A percentile compares a stretch with the other conserved stretches of the same genome.
These are phyloP conservation scores for Tiliacea citrago DNA, from an alignment of 2,888 invertebrate genomes.

Conservation along the genomic window DNA sequence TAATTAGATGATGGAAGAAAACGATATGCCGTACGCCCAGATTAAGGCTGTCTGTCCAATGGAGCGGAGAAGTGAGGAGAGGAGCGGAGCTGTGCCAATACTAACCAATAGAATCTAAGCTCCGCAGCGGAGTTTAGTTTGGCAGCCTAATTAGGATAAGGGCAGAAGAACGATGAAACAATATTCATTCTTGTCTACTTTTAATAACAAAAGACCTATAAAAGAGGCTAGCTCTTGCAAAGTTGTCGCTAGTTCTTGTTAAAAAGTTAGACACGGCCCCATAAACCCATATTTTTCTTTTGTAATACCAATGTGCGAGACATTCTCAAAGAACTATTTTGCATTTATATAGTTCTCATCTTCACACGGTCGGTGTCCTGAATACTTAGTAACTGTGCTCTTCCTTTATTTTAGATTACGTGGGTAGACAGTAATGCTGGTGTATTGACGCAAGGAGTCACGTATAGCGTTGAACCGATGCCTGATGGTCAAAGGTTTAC, in stretches of 20 bases:
- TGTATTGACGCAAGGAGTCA: constrained; percentile 95
- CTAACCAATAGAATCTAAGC: no score
- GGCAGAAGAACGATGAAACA: not conserved
- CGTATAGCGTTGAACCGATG: constrained; percentile 94
- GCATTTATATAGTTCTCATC: constrained; percentile 62
- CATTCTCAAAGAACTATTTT: constrained; percentile 59
- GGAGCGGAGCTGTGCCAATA: no score
- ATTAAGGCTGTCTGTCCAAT: no score
- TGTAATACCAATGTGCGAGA: constrained; percentile 51
- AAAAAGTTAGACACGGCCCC: constrained; percentile 39
- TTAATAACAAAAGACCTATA: constrained; percentile 7
- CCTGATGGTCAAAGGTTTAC: constrained; percentile 96
- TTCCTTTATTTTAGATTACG: constrained; percentile 92
- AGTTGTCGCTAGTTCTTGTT: constrained; percentile 22
- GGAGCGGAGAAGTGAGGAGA: no score
- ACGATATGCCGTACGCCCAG: no score
- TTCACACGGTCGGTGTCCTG: constrained; percentile 37
- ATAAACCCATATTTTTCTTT: constrained; percentile 57
- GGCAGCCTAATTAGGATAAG: not conserved
- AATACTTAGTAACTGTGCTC: constrained; percentile 52
- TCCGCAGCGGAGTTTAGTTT: no score
- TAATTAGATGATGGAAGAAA: not conserved
- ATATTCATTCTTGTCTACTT: not conserved
- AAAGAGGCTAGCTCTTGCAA: constrained; percentile 18
- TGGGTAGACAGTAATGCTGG: constrained; percentile 98